Evolutionary conservation across 1,140 invertebrate genomes (phyloP), one percentile per base, ranked within the genome.

Genomic region (Cydia amplana): DNA sequence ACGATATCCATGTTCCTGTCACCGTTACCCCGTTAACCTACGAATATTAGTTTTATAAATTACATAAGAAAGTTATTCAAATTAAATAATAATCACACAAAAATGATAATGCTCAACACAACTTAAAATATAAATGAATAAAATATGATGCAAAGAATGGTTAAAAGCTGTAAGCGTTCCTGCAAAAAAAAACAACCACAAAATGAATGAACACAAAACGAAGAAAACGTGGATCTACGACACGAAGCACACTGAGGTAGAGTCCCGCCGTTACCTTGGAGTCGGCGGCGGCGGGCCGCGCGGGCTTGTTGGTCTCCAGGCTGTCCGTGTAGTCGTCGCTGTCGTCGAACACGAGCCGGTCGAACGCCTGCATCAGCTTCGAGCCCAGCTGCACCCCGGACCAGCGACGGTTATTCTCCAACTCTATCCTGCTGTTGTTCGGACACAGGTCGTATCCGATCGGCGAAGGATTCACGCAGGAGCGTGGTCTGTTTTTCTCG

Each of bases 311-410:
- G 82, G 94, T 95, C 84, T 96, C 96, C 77, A 96, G 89, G 87
- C 95, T 96, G 88, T 96, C 96, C 3, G 95, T 95, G 83, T 96
- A 96, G 86, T 96, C 96, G 78, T 96, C 95, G 81, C 95, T 95
- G 64, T 95, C 95, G 77, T 96, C 95, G 55, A 94, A 94, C 28
- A 94, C 93, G 7, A 96, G 84, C 80, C 95, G 94, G 85, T 96
- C 96, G 75, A 96, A 96, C 14, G 95, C 95, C 79, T 95, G 95
- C 82, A 95, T 95, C 70, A 96, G 89, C 84, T 96, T 96, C 0
- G 95, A 95, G 64, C 95, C 95, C 32, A 96, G 88, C 73, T 96
- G 95, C 43, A 96, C 94, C 51, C 95, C 95, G 60, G 95, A 96
- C 95, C 96, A 97, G 75, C 96, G 93, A 82, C 96, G 96, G 76